Evolutionary conservation across 2,797 vertebrate species (phyloP), one percentile per base, ranked within the genome.

Genomic region (Gorsachius magnificus): DNA sequence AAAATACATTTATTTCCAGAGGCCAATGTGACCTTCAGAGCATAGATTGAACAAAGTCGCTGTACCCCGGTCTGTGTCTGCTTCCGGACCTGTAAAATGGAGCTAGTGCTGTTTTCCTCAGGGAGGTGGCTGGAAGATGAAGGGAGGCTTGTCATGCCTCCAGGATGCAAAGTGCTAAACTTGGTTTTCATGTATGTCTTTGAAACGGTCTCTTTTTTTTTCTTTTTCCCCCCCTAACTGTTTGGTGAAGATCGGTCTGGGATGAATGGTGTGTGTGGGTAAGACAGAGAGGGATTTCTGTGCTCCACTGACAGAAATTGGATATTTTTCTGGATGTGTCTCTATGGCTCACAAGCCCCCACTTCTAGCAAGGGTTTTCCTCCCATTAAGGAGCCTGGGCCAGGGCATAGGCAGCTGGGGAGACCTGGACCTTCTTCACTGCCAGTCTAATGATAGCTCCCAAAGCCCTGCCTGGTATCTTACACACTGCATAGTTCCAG

Each of bases 1-100:
- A 86, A 93, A 78, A 83, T 48, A 83, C 16, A 71, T 81, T 85
- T 77, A 33, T 87, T 95, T 95, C 45, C 36, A 91, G 87, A 83
- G 9, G 13, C 53, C 18, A 38, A 2, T 13, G 6, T 69, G 17
- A 66, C 60, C 14, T 57, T 50, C n/a, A 71, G 61, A 60, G 16
- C 20, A 31, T 3, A 77, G 24, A 19, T 65, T 86, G 43, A 51
- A 56, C 21, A 43, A 79, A 96, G 26, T 33, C 63, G 48, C 10
- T 66, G n/a, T 16, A 72, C 36, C 20, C 10, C 0, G 3, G 38
- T 74, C 14, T 51, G 12, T 31, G 15, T 72, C 58, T 66, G 69
- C 45, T 72, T 86, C 57, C 77, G 50, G 43, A 69, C 8, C 36
- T 78, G 21, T 26, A 57, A 61, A 46, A 35, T 61, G 5, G 21